Evolutionary conservation across 2,888 invertebrate genomes (phyloP).

Genomic region (Eledone cirrhosa): DNA sequence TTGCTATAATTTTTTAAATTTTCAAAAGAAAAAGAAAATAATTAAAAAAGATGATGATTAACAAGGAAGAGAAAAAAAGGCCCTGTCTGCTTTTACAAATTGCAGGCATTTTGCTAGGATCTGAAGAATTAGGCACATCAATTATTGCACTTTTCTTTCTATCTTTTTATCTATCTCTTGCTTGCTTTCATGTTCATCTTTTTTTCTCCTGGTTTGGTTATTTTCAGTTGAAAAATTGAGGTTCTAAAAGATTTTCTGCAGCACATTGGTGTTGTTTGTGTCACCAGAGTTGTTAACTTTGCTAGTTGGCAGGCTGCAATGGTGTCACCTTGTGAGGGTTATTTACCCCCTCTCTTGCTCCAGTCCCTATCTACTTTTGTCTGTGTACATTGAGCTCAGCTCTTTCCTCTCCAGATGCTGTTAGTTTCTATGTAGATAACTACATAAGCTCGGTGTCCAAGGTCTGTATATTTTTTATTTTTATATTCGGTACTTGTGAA

Average conservation of each 20-base stretch:
- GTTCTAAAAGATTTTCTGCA: background rate
- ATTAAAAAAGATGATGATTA: no score
- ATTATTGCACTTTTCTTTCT: conserved; percentile 3
- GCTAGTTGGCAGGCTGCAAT: background rate
- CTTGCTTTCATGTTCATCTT: background rate
- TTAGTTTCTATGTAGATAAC: conserved; percentile 22
- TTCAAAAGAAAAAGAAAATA: background rate
- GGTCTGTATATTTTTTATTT: conserved; percentile 49
- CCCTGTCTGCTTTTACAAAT: no score
- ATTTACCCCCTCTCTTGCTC: background rate
- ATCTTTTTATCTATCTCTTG: background rate
- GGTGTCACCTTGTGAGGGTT: background rate
- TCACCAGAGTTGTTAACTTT: no score
- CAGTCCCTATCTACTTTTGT: background rate
- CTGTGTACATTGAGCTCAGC: conserved; percentile 11
- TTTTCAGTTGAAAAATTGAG: conserved; percentile 11
- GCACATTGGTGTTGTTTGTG: no score
- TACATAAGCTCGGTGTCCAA: conserved; percentile 28
- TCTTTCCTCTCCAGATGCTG: conserved; percentile 23
- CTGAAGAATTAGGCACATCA: conserved; percentile 17
- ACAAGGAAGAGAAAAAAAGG: no score
- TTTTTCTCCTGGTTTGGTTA: conserved; percentile 7
- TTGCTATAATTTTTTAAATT: conserved; percentile 20
- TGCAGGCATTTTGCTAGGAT: background rate
- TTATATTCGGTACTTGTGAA: conserved; percentile 50